Percentiles rank a stretch among this genome's conserved stretches.
These are phyloP conservation scores for Crotalus horridus DNA, from an alignment of 2,113 vertebrate genomes.

Conservation along the genomic window DNA sequence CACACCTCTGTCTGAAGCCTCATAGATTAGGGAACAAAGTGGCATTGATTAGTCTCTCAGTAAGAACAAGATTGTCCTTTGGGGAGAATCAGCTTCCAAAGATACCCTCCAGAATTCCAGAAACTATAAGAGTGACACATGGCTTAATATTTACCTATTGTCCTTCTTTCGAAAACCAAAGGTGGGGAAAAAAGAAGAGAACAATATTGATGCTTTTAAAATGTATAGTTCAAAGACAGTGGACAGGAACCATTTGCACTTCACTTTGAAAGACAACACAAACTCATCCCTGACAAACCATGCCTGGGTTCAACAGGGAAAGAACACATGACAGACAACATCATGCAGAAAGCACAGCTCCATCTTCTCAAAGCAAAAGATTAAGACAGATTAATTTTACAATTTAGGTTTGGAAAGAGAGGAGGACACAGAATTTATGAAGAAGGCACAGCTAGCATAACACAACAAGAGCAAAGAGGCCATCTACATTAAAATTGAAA, in stretches of 20 bases:
- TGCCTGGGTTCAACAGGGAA: not conserved
- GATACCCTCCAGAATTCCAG: conserved; percentile 28
- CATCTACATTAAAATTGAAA: not conserved
- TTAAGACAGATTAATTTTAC: not conserved
- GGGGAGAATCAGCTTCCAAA: conserved; percentile 43
- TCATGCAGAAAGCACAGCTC: not conserved
- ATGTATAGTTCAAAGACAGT: not conserved
- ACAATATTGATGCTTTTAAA: not conserved
- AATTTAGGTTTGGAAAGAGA: not conserved
- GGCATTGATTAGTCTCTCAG: conserved; percentile 34
- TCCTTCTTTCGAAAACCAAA: conserved; percentile 1
- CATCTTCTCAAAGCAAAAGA: not conserved
- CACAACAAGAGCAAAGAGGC: not conserved
- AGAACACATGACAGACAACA: not conserved
- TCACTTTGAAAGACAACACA: not conserved
- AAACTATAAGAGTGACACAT: conserved; percentile 15
- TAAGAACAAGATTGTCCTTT: conserved; percentile 33
- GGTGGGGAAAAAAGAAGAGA: not conserved
- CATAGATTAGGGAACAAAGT: conserved; percentile 29
- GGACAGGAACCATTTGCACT: not conserved
- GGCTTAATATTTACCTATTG: conserved; percentile 13
- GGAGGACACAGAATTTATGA: not conserved
- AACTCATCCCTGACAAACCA: not conserved
- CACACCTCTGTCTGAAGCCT: conserved; percentile 12
- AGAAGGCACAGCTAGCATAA: not conserved